Percentiles rank a stretch among this genome's conserved stretches.
Evolutionary conservation across 2,113 vertebrate species (phyloP).

Genomic region (Setophaga kirtlandii): DNA sequence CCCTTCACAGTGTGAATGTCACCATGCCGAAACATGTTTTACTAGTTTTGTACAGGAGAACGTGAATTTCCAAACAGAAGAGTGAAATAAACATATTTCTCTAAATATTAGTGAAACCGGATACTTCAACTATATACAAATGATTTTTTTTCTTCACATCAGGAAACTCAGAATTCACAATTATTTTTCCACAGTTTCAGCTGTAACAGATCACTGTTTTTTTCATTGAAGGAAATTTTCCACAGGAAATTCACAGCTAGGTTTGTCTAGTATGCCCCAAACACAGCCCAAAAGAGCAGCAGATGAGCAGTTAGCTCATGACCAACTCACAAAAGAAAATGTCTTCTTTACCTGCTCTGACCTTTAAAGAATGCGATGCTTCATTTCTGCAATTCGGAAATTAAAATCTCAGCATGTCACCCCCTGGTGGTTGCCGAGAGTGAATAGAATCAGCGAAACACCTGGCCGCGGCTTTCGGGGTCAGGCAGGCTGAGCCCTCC

Average conservation of each 20-base stretch:
- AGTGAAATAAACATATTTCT: neutral
- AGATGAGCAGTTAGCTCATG: rapidly evolving
- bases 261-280: neutral
- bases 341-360: neutral
- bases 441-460: neutral
- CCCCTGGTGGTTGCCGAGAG: neutral
- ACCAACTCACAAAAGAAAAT: neutral
- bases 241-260: neutral
- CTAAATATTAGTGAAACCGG: neutral
- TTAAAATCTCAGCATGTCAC: neutral
- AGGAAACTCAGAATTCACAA: neutral
- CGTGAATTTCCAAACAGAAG: neutral
- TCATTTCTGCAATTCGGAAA: rapidly evolving
- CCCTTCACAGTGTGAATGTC: neutral
- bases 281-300: neutral
- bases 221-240: neutral
- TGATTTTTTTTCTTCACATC: neutral
- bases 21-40: neutral
- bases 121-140: neutral
- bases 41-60: neutral
- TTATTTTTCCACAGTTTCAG: neutral
- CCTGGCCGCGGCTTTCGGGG: rapidly evolving
- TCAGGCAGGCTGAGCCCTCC: rapidly evolving
- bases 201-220: neutral
- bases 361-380: rapidly evolving